These are phyloP conservation scores for Gorsachius goisagi DNA, from an alignment of 2,113 vertebrate genomes.

Conservation along the genomic window DNA sequence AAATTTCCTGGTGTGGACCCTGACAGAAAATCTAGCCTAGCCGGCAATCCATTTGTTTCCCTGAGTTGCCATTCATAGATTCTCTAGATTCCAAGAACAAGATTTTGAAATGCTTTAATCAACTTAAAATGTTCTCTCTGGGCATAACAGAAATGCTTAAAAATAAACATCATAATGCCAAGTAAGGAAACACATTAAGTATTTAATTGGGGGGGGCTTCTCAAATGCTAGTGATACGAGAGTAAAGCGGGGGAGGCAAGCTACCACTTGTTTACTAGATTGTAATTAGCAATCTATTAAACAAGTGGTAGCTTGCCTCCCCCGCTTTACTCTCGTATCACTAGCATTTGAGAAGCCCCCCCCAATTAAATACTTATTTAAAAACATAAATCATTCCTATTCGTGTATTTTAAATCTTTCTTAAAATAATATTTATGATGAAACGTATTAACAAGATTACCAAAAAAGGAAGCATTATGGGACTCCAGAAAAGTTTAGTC, in stretches of 20 bases:
- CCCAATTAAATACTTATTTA: not conserved
- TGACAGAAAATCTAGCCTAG: not conserved
- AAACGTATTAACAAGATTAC: not conserved
- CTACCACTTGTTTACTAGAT: not conserved
- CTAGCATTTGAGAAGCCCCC: not conserved
- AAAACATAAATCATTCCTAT: not conserved
- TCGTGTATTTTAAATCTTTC: not conserved
- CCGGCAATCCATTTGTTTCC: not conserved
- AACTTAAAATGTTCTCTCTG: not conserved
- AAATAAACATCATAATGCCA: not conserved
- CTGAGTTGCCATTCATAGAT: not conserved
- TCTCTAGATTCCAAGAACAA: not conserved
- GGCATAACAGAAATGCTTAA: not conserved
- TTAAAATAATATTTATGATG: not conserved
- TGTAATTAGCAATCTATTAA: not conserved
- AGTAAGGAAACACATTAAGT: not conserved
- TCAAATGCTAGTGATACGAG: not conserved
- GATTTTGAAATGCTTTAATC: not conserved
- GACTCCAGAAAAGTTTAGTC: not conserved
- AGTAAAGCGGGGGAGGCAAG: not conserved
- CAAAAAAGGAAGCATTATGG: not conserved
- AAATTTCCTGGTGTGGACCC: not conserved
- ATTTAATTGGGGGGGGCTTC: not conserved
- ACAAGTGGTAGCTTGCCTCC: not conserved
- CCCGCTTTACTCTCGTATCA: not conserved